Conservation (phyloP, 2,113 vertebrate species). For the Cyanoderma ruficeps region DNA sequence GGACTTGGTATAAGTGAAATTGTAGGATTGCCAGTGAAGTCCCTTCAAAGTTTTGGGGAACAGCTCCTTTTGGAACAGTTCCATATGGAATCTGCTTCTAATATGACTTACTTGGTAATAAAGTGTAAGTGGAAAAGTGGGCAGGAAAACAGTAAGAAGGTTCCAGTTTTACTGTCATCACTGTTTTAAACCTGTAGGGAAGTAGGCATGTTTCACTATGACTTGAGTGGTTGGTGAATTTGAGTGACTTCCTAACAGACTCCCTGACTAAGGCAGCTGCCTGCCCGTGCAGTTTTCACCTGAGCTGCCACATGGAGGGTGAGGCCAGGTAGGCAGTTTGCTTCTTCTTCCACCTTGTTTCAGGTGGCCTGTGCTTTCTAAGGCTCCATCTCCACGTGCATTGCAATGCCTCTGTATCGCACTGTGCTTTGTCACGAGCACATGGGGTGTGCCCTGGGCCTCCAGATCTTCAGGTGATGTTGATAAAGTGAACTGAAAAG, state of each 20-base stretch:
- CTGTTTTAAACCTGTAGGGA: neutral
- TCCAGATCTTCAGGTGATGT: neutral
- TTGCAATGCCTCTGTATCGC: neutral
- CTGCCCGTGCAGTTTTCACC: neutral
- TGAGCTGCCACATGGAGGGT: neutral
- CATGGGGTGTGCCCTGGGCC: neutral
- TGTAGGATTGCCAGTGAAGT: neutral
- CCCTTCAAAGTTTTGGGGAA: neutral
- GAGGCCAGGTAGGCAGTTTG: neutral
- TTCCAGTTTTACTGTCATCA: neutral
- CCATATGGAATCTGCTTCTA: neutral
- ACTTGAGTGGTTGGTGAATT: neutral
- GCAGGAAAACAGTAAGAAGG: neutral
- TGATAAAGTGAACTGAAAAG: neutral
- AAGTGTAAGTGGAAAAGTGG: neutral
- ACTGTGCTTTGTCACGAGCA: neutral
- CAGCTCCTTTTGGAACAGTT: neutral
- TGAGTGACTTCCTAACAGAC: neutral
- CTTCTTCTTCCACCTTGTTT: neutral
- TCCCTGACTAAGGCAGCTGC: neutral
- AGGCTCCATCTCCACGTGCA: neutral
- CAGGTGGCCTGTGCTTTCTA: neutral
- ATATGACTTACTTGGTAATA: neutral
- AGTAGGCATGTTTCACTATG: neutral
- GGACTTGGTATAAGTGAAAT: neutral